These are phyloP conservation scores for Aphelinus atriplicis DNA, from an alignment of 1,140 invertebrate species.

Conservation along the genomic window DNA sequence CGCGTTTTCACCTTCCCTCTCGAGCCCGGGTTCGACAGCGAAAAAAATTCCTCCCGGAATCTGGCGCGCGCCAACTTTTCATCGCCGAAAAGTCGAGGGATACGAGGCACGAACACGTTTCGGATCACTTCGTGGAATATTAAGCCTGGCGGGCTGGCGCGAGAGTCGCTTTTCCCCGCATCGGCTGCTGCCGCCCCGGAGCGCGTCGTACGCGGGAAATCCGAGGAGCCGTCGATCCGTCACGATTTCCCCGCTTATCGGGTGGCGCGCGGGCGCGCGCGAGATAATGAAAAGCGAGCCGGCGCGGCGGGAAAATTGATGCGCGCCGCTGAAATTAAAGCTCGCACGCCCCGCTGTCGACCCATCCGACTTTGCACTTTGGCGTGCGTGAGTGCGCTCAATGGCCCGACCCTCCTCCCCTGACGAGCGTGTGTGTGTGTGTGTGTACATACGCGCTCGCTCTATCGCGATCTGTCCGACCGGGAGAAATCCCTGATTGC, in stretches of 20 bases:
- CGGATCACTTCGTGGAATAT: conserved; percentile 43
- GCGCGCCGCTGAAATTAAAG: conserved; percentile 12
- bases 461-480: not conserved
- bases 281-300: conserved; percentile 40
- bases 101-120: no score
- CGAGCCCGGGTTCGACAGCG: not conserved
- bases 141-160: conserved; percentile 36
- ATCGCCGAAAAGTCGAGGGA: not conserved
- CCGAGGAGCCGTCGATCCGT: conserved; percentile 44
- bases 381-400: no score
- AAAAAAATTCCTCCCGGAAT: not conserved
- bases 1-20: no score
- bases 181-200: no score
- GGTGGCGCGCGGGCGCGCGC: not conserved
- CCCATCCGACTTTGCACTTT: conserved; percentile 23
- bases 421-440: not conserved
- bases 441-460: not conserved
- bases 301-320: conserved; percentile 29
- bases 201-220: conserved; percentile 17
- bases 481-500: no score
- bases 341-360: not conserved
- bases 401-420: not conserved
- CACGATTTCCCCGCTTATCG: conserved; percentile 49
- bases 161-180: conserved; percentile 10
- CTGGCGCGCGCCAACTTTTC: not conserved